Evolutionary conservation across 2,113 vertebrate genomes (phyloP), one percentile per base, ranked within the genome.

Genomic region (Cyprinodon variegatus): DNA sequence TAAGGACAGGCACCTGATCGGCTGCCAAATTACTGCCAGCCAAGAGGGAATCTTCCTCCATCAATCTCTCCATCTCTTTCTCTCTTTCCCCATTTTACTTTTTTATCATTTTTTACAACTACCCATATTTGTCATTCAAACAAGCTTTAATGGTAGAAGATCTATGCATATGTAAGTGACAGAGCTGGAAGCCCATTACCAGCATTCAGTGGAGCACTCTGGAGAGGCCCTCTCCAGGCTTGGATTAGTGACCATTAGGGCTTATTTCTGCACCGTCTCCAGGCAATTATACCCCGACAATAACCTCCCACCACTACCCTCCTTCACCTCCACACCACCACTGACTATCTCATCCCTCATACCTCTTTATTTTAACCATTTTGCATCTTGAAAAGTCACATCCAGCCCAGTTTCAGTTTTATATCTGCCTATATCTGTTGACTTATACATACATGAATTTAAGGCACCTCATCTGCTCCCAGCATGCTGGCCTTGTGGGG

Each of bases 121-220:
- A 85, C 88, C 89, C 86, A 89, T 93, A 91, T 93, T 93, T 93
- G 90, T 93, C 91, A 91, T 93, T 92, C 91, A 91, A 90, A 90
- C 88, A 82, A 73, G 91, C 87, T 86, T 89, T 93, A 93, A 93
- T 93, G 90, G 92, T 91, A 86, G 84, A 87, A 90, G 91, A 92
- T 93, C 91, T 89, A 91, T 93, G 92, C 92, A 92, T 93, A 93
- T 92, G 92, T 92, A 93, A 93, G 92, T 91, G 91, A 92, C 91
- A 92, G 92, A 88, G 90, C 90, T 90, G 91, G 88, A 79, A 90
- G 91, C 90, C 92, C 91, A 93, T 93, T 93, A 93, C 88, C 74
- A 83, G 85, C 86, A 91, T 91, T 92, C 91, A 93, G 75, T 85
- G 90, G 90, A 90, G 90, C 92, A 88, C 88, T 82, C 90, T 92